Base-by-base conservation (phyloP, 2,888 invertebrate species). In the Xanthorhoe spadicearia region DNA sequence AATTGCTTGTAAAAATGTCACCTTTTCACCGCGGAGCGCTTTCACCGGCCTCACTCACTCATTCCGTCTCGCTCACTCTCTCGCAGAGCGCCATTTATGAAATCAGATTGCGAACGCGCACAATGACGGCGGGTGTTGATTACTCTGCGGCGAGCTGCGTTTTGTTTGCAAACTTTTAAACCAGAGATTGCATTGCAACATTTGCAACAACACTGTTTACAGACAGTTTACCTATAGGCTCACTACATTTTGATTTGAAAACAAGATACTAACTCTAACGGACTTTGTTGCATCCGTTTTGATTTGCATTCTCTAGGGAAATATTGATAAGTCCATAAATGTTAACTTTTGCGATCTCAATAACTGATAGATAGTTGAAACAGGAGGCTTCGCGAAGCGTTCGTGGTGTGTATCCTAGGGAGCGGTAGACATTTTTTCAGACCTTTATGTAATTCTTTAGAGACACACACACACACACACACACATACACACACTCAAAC, bases 1-100 rank as follows among this genome's bases (percentile, higher is more conserved):
- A 82, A 83, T 82, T 83, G 82, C 80, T 76, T 69, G 76, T 77
- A 82, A 82, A 77, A 80, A 75, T 74, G 69, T 69, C 77, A 75
- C 71, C 72, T 75, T 73, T 76, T 64, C 72, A 73, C 60, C 67
- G 66, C 65, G 60, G 59, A 10, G 51, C 61, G 65, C 56, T 60
- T 61, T 66, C 48, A 43, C 61, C 53, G 8, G 61, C 60, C 48
- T 38, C 54, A 18, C 54, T 43, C 54, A 9, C 61, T 18, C 9
- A 15, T 51, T 13, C 49, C 17, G 35, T 49, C 58, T 28, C 55
- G 32, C 50, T 38, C 60, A 19, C 60, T 17, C 35, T 49, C 56
- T 8, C 68, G 66, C 71, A 15, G 56, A 66, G 58, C 35, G 38
- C 53, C 52, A 28, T 46, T 60, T 48, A 53, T 18, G 8, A 46